Percentiles rank a stretch among this genome's conserved stretches.
These are phyloP conservation scores for Psettodes erumei DNA, from an alignment of 2,113 vertebrate species.

Conservation along the genomic window DNA sequence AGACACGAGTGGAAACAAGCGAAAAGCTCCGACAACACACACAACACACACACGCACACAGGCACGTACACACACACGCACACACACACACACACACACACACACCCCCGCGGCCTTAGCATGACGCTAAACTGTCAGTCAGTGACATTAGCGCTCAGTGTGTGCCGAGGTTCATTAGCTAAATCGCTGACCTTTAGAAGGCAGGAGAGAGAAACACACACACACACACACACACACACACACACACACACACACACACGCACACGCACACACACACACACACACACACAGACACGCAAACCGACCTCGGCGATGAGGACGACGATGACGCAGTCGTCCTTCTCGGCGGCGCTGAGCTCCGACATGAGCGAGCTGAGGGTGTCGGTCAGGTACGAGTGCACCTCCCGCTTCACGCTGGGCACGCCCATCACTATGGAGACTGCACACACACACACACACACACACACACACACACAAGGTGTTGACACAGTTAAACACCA, in stretches of 20 bases:
- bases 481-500: not conserved
- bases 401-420: slow-evolving; percentile 96
- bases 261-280: slow-evolving; percentile 25
- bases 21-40: no score
- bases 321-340: slow-evolving; percentile 95
- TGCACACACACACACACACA: slow-evolving; percentile 64
- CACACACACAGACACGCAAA: slow-evolving; percentile 30
- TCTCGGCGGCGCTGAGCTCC: slow-evolving; percentile 92
- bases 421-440: slow-evolving; percentile 98
- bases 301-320: slow-evolving; percentile 95
- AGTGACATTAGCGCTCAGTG: slow-evolving; percentile 19
- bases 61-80: slow-evolving; percentile 5
- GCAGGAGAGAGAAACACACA: slow-evolving; percentile 10
- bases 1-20: slow-evolving; percentile 5
- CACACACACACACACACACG: slow-evolving; percentile 3
- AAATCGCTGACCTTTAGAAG: slow-evolving; percentile 61
- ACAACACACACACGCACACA: not conserved
- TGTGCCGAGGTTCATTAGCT: slow-evolving; percentile 37
- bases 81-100: slow-evolving; percentile 14
- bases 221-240: slow-evolving; percentile 17
- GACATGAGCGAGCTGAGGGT: slow-evolving; percentile 97
- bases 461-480: not conserved
- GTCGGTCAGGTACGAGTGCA: slow-evolving; percentile 96
- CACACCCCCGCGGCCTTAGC: slow-evolving; percentile 36
- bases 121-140: slow-evolving; percentile 17